A percentile compares a stretch with the other conserved stretches of the same genome.
Conservation (phyloP, 2,113 vertebrate species). For the Pomatostomus ruficeps region DNA sequence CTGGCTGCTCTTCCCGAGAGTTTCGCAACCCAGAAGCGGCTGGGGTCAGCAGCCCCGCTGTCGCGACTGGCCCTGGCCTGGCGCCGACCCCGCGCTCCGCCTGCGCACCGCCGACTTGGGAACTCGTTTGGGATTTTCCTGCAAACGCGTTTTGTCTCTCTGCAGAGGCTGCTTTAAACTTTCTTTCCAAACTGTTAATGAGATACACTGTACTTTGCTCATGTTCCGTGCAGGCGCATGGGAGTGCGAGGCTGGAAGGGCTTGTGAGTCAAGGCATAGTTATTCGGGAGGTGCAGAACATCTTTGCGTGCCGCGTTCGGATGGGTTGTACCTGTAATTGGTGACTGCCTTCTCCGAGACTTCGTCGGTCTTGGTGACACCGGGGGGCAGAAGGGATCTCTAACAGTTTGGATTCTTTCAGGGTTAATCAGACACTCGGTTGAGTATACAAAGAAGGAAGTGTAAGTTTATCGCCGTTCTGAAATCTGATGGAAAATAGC, state of each 20-base stretch:
- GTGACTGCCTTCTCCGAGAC: not conserved
- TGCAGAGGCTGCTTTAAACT: not conserved
- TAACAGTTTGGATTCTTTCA: not conserved
- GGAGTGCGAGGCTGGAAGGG: not conserved
- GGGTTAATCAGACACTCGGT: not conserved
- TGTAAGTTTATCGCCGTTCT: not conserved
- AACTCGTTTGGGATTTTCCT: not conserved
- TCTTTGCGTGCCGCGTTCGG: not conserved
- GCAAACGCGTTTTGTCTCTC: not conserved
- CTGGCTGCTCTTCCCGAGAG: not conserved
- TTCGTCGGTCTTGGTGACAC: not conserved
- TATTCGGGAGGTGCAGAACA: not conserved
- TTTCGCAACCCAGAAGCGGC: not conserved
- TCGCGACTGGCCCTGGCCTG: not conserved
- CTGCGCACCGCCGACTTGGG: not conserved
- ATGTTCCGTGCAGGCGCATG: not conserved
- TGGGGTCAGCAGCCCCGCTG: not conserved
- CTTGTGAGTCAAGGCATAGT: conserved; percentile 6
- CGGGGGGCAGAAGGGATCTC: not conserved
- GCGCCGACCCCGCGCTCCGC: not conserved
- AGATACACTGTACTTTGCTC: not conserved
- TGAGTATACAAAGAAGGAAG: not conserved
- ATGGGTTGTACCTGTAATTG: not conserved
- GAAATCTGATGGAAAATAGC: not conserved
- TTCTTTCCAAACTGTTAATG: conserved; percentile 30